Evolutionary conservation across 1,140 invertebrate species (phyloP).

Genomic region (Teleopsis dalmanni): DNA sequence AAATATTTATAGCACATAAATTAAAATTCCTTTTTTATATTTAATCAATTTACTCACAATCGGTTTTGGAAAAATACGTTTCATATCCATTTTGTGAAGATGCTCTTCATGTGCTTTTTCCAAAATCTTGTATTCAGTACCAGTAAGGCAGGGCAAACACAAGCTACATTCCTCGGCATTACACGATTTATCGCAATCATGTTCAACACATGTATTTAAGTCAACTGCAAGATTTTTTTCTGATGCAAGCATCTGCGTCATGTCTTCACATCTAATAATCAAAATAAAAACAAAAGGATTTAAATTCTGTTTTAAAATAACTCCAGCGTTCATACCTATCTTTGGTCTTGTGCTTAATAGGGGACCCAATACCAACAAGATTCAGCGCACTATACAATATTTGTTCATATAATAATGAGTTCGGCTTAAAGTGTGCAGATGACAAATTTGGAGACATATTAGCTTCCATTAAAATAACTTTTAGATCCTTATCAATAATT

Average conservation of each 20-base stretch:
- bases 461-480: slow-evolving; percentile 87
- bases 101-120: slow-evolving; percentile 70
- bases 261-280: slow-evolving; percentile 39
- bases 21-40: neutral
- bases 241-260: slow-evolving; percentile 62
- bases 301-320: neutral
- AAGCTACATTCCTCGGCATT: slow-evolving; percentile 61
- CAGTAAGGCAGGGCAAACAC: slow-evolving; percentile 69
- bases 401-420: slow-evolving; percentile 85
- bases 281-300: neutral
- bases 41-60: slow-evolving; percentile 51
- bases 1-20: slow-evolving; percentile 3
- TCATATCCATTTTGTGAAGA: slow-evolving; percentile 66
- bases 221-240: slow-evolving; percentile 74
- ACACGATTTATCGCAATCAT: slow-evolving; percentile 57
- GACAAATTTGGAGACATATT: slow-evolving; percentile 98
- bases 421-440: slow-evolving; percentile 83
- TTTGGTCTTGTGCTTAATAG: neutral
- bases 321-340: neutral
- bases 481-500: slow-evolving; percentile 79
- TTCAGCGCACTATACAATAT: slow-evolving; percentile 80
- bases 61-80: slow-evolving; percentile 69
- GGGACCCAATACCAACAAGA: slow-evolving; percentile 62
- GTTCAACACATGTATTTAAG: slow-evolving; percentile 58
- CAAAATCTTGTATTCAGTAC: slow-evolving; percentile 51